Evolutionary conservation across 2,888 invertebrate species (phyloP), one percentile per base, ranked within the genome.

Genomic region (Zele albiditarsus): DNA sequence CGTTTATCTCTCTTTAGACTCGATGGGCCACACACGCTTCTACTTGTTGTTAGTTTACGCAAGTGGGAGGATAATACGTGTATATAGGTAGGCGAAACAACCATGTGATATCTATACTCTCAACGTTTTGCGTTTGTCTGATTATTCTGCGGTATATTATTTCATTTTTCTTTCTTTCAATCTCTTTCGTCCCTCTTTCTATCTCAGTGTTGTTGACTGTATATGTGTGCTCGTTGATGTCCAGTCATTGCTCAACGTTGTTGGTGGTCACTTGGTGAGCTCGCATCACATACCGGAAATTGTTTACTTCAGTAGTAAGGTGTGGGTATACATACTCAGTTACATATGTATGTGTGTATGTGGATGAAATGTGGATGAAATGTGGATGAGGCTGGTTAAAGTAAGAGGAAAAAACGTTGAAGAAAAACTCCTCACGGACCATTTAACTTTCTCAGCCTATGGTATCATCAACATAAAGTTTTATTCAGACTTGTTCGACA

Each of bases 11-110:
- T 1, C 42, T 10, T 53, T 5, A 20, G 3, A 20, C 53, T 57
- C 28, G 77, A 76, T 77, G 76, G 76, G 73, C 80, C 78, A 72
- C 78, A 77, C 78, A 77, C 73, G 62, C 67, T 60, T 38, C 71
- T 60, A 60, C 69, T 72, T 68, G 49, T 49, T 65, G 28, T 57
- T 38, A 16, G 28, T 65, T 16, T 63, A 53, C 58, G 67, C 74
- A 75, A 71, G 75, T 75, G 75, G 75, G 75, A 71, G 71, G 57
- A 53, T 53, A 53, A 53, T 58, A 71, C 58, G 71, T 65, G 66
- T 71, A 62, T 53, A n/a, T 4, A 23, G 20, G 62, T 71, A 71
- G 62, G 62, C 62, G 62, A 71, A 71, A 71, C 62, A 71, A 28
- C 71, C 62, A 71, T 71, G 28, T 27, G 31, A 42, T 42, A 60